Evolutionary conservation across 2,888 invertebrate genomes (phyloP).

Genomic region (Lysandra bellargus): DNA sequence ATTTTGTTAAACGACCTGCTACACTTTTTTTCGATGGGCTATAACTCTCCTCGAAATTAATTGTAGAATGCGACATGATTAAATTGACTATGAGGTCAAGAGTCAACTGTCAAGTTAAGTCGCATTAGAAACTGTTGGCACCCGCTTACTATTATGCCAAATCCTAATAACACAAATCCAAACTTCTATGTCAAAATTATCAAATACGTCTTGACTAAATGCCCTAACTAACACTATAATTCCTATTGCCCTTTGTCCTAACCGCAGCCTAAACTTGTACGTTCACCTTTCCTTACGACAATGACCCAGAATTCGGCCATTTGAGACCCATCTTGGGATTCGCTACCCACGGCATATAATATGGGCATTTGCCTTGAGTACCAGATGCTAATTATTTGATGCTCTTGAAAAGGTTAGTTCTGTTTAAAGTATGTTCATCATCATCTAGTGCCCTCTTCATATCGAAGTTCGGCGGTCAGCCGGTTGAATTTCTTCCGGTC

Average conservation of each 20-base stretch:
- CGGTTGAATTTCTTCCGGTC: no score
- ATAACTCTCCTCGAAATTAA: no score
- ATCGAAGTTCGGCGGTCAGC: no score
- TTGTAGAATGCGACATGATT: no score
- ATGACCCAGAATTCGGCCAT: conserved; percentile 23
- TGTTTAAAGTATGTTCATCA: not conserved
- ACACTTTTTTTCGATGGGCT: no score
- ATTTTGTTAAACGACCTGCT: no score
- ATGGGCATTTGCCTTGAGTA: conserved; percentile 5
- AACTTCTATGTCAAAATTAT: not conserved
- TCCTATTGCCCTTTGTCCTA: not conserved
- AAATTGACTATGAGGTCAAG: no score
- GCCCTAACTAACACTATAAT: not conserved
- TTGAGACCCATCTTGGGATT: conserved; percentile 17
- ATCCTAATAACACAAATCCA: no score
- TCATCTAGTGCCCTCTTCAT: no score
- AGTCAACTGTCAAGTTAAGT: no score
- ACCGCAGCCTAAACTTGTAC: conserved; percentile 3
- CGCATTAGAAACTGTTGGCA: no score
- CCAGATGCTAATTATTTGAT: not conserved
- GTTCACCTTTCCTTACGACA: conserved; percentile 21
- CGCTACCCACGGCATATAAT: not conserved
- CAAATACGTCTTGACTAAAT: not conserved
- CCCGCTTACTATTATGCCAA: no score
- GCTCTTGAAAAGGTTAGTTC: not conserved